A percentile compares a stretch with the other conserved stretches of the same genome.
phyloP scores from a whole-genome alignment of 2,113 vertebrate genomes.

The Thalassoma bifasciatum region DNA sequence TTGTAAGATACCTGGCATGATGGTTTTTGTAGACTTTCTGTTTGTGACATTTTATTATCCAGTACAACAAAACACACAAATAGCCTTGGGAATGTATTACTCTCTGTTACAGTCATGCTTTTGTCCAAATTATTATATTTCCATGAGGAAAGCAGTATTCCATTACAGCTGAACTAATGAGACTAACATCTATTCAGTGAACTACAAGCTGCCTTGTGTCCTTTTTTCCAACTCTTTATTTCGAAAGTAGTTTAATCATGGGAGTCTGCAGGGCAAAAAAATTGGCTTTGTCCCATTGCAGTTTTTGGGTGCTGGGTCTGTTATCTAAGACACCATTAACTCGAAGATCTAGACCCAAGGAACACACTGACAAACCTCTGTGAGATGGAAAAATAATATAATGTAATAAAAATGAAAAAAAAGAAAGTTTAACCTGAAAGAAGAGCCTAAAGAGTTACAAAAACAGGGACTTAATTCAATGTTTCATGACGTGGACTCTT shows the following conservation, averaged over 20 bases:
- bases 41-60: not conserved
- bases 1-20: not conserved
- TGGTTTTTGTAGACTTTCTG: not conserved
- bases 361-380: too few species aligned
- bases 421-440: not conserved
- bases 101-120: not conserved
- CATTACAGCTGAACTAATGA: not conserved
- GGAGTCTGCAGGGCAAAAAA: slow-evolving; percentile 5
- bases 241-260: not conserved
- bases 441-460: not conserved
- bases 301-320: not conserved
- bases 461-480: not conserved
- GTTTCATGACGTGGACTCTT: too few species aligned
- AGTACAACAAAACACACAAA: too few species aligned
- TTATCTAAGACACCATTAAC: not conserved
- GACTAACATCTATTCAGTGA: not conserved
- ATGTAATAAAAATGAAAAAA: not conserved
- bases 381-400: too few species aligned
- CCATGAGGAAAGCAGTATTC: not conserved
- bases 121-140: not conserved
- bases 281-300: not conserved
- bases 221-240: not conserved
- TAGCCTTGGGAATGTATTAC: not conserved
- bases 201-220: not conserved
- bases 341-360: too few species aligned